phyloP scores from a whole-genome alignment of 2,888 invertebrate species.

The Sinotaia quadrata region DNA sequence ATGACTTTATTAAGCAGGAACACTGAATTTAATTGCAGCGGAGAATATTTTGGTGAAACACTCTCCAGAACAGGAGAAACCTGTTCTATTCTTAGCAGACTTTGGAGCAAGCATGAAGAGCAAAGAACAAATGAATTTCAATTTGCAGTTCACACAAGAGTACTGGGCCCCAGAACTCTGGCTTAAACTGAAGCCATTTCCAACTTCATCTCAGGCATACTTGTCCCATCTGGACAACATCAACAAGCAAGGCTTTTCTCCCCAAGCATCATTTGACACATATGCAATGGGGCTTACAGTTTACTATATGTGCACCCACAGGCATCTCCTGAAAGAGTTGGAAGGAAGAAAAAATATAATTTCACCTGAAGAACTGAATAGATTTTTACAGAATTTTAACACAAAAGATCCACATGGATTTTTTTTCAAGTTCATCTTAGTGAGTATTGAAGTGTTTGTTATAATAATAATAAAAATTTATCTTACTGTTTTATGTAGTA shows the following conservation, averaged over 20 bases:
- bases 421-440: no score
- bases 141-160: conserved; percentile 5
- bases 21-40: not conserved
- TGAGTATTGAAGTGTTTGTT: no score
- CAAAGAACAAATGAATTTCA: not conserved
- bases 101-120: not conserved
- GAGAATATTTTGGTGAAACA: conserved; percentile 4
- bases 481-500: no score
- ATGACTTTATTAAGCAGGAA: no score
- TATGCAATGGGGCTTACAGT: conserved; percentile 20
- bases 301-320: conserved; percentile 9
- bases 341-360: no score
- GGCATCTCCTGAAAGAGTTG: conserved; percentile 2
- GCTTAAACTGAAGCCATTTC: not conserved
- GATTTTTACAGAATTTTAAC: no score
- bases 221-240: not conserved
- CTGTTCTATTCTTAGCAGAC: conserved; percentile 8
- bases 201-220: not conserved
- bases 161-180: conserved; percentile 20
- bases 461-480: no score
- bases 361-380: no score
- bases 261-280: conserved; percentile 4
- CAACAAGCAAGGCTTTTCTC: not conserved
- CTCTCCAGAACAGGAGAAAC: not conserved
- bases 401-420: no score